phyloP scores from a whole-genome alignment of 2,888 invertebrate species.

The Melieria omissa region DNA sequence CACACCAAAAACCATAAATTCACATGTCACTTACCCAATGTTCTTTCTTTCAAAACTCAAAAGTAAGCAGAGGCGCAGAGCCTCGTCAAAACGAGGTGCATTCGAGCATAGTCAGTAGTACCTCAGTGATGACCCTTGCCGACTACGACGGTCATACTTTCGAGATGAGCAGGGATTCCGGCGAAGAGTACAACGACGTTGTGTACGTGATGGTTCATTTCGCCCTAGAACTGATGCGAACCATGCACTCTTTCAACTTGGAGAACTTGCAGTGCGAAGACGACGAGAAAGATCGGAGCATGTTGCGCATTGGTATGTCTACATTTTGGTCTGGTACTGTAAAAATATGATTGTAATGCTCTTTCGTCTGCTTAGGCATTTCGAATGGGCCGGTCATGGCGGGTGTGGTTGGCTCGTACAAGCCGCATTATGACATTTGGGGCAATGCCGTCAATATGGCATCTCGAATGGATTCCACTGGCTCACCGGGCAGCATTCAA shows the following conservation, averaged over 20 bases:
- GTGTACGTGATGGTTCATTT: constrained; percentile 76
- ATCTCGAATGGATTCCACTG: constrained; percentile 94
- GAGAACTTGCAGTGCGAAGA: constrained; percentile 71
- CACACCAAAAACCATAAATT: background rate
- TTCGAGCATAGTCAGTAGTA: constrained; percentile 14
- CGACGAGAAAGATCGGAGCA: constrained; percentile 59
- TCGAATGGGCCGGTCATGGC: constrained; percentile 92
- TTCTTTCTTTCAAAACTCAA: too few relatives aligned
- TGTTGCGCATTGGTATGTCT: constrained; percentile 58
- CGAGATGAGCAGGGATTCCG: constrained; percentile 51
- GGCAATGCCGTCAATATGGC: constrained; percentile 97
- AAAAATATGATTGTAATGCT: background rate
- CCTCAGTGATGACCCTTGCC: constrained; percentile 26
- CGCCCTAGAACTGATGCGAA: constrained; percentile 78
- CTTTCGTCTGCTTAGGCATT: constrained; percentile 72
- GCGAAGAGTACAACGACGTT: constrained; percentile 64
- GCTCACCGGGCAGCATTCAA: constrained; percentile 82
- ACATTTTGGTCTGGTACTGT: background rate
- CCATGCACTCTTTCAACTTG: constrained; percentile 71
- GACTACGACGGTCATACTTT: constrained; percentile 52
- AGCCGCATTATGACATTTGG: constrained; percentile 97
- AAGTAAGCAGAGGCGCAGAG: too few relatives aligned
- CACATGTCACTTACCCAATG: background rate
- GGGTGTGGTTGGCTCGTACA: constrained; percentile 93
- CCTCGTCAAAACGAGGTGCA: too few relatives aligned